These are phyloP conservation scores for Sebastes glaucus DNA, from an alignment of 2,797 vertebrate genomes.

Conservation along the genomic window DNA sequence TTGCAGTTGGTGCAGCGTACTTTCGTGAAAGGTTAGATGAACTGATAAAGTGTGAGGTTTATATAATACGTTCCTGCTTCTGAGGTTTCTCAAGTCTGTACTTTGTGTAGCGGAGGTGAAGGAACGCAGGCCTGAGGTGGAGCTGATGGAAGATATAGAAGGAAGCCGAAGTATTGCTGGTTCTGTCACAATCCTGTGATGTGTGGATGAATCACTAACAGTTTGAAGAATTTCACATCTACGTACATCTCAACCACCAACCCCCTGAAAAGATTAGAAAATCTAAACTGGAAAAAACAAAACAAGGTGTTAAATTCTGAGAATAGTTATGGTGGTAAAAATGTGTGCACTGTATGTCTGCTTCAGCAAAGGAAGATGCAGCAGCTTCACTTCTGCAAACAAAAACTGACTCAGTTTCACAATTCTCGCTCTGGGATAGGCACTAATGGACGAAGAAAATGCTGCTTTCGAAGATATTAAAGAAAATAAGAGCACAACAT, in stretches of 20 bases:
- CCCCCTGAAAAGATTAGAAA: constrained; percentile 18
- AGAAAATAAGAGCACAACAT: background rate
- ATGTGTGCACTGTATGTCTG: background rate
- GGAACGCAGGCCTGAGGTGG: constrained; percentile 24
- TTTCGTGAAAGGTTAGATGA: constrained; percentile 52
- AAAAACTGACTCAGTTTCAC: background rate
- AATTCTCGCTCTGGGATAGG: background rate
- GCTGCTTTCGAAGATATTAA: background rate
- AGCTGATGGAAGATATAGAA: constrained; percentile 58
- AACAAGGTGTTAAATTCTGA: constrained; percentile 49
- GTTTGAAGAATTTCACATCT: constrained; percentile 30
- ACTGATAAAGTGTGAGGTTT: constrained; percentile 54
- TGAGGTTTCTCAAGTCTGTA: constrained; percentile 55
- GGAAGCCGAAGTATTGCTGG: constrained; percentile 36
- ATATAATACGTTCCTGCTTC: constrained; percentile 26
- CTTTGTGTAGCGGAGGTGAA: constrained; percentile 4
- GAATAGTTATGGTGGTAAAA: constrained; percentile 34
- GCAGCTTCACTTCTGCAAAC: background rate
- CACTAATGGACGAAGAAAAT: background rate
- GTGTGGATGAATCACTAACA: constrained; percentile 63
- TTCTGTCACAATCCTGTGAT: constrained; percentile 51
- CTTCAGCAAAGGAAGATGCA: background rate
- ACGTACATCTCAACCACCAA: constrained; percentile 39
- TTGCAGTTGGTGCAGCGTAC: background rate
- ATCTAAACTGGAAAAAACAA: background rate